phyloP scores from a whole-genome alignment of 2,113 vertebrate genomes.

The Lophotis ruficrista region DNA sequence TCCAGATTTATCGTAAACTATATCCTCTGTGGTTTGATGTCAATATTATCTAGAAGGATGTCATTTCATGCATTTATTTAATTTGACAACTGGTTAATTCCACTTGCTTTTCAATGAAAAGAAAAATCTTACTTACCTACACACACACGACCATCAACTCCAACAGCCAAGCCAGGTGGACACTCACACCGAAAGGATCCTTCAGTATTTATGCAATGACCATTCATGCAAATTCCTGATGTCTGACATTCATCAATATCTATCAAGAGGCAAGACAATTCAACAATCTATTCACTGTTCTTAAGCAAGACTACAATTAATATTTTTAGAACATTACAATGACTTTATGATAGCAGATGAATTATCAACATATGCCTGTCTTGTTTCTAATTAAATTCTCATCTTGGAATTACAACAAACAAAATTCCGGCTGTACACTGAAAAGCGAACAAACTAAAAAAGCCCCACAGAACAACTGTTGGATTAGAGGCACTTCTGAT shows the following conservation, averaged over 20 bases:
- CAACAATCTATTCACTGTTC: neutral
- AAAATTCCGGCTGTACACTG: neutral
- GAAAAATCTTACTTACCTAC: constrained; percentile 68
- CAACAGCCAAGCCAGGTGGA: constrained; percentile 75
- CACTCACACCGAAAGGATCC: constrained; percentile 83
- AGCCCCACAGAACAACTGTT: neutral
- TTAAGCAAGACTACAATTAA: neutral
- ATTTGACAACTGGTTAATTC: neutral
- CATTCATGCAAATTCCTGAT: constrained; percentile 81
- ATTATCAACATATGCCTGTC: neutral
- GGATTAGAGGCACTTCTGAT: neutral
- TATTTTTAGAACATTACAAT: neutral
- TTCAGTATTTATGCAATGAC: constrained; percentile 80
- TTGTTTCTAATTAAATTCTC: neutral
- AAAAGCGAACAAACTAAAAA: neutral
- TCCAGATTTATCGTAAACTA: neutral
- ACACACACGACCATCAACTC: constrained; percentile 79
- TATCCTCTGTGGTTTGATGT: neutral
- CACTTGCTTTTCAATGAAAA: neutral
- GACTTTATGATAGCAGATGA: neutral
- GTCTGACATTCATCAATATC: constrained; percentile 82
- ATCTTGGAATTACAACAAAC: neutral
- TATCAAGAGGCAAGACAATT: constrained; percentile 5
- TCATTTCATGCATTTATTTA: neutral
- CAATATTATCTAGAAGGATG: neutral